Evolutionary conservation across 2,113 vertebrate species (phyloP).

Genomic region (Heptranchias perlo): DNA sequence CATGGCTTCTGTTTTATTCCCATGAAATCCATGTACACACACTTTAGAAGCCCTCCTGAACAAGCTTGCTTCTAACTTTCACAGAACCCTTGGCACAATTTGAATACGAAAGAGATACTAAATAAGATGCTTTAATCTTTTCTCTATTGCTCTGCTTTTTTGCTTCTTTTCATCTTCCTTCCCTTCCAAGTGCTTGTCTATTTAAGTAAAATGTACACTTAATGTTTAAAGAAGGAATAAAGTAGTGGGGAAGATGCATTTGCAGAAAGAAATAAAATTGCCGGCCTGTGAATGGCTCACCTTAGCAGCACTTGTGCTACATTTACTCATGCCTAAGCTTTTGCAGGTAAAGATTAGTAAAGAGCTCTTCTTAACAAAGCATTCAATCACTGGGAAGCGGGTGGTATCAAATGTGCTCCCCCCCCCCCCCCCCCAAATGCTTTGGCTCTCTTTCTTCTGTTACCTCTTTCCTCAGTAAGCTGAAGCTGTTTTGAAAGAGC

Average conservation of each 20-base stretch:
- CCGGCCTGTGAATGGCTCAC: slow-evolving; percentile 53
- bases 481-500: slow-evolving; percentile 84
- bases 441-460: slow-evolving; percentile 76
- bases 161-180: slow-evolving; percentile 63
- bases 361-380: slow-evolving; percentile 75
- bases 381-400: slow-evolving; percentile 80
- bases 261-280: slow-evolving; percentile 51
- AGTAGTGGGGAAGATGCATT: slow-evolving; percentile 53
- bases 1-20: slow-evolving; percentile 70
- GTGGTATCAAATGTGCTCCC: slow-evolving; percentile 86
- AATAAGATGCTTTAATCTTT: slow-evolving; percentile 83
- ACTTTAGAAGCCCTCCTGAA: slow-evolving; percentile 76
- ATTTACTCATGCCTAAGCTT: slow-evolving; percentile 61
- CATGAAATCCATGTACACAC: slow-evolving; percentile 74
- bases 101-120: slow-evolving; percentile 81
- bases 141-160: slow-evolving; percentile 64
- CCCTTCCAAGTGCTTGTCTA: slow-evolving; percentile 67
- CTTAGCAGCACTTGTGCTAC: slow-evolving; percentile 55
- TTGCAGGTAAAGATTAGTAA: slow-evolving; percentile 85
- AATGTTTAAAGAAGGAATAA: slow-evolving; percentile 59
- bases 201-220: slow-evolving; percentile 58
- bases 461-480: slow-evolving; percentile 74
- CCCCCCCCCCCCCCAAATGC: slow-evolving; percentile 75
- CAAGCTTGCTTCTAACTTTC: slow-evolving; percentile 75
- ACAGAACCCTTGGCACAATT: slow-evolving; percentile 71